Conservation (phyloP, 2,888 invertebrate genomes). For the Trachelus troglodyta region DNA sequence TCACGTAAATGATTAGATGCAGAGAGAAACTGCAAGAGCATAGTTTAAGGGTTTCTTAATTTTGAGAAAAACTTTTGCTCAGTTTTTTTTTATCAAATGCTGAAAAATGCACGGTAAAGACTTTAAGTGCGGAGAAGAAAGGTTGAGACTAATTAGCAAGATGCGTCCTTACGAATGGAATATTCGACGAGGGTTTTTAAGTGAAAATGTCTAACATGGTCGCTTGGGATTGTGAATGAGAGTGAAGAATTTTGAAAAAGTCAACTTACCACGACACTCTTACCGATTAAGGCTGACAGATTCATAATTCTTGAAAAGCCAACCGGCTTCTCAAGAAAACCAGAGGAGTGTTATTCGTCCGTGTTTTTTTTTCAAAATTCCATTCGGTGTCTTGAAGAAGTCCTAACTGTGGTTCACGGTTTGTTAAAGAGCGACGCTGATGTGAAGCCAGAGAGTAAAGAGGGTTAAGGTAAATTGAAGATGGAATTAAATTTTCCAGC, state of each 20-base stretch:
- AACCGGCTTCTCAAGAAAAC: neutral
- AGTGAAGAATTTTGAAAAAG: neutral
- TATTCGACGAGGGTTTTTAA: neutral
- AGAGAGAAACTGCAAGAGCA: neutral
- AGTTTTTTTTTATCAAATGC: neutral
- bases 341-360: neutral
- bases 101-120: neutral
- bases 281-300: neutral
- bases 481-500: constrained; percentile 50
- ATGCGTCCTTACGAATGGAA: neutral
- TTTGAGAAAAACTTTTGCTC: too few relatives aligned
- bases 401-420: neutral
- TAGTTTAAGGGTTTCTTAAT: neutral
- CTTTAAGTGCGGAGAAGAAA: neutral
- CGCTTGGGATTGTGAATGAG: neutral
- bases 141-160: neutral
- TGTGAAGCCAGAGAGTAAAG: constrained; percentile 28
- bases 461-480: constrained; percentile 58
- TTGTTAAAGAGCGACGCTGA: neutral
- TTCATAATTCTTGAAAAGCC: neutral
- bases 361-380: neutral
- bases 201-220: neutral
- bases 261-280: neutral
- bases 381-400: neutral
- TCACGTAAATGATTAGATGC: neutral